Evolutionary conservation across 2,797 vertebrate species (phyloP), one percentile per base, ranked within the genome.

Genomic region (Huso huso): DNA sequence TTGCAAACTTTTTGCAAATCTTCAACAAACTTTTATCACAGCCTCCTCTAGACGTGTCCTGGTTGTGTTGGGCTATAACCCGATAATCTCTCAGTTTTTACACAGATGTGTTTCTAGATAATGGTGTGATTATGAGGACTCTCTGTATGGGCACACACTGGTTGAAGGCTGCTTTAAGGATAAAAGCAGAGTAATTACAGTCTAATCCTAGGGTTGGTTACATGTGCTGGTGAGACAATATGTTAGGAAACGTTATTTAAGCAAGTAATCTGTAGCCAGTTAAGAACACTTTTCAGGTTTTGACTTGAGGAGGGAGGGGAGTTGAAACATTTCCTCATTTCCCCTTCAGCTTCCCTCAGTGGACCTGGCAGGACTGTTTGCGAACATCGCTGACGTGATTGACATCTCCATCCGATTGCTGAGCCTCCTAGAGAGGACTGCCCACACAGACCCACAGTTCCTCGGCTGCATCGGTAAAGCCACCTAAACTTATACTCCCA

Each of bases 331-430:
- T 51, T 49, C 48, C 3, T 9, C 1, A 50, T 6, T 57, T 67
- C 70, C 66, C 72, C 10, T 81, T 49, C 74, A 97, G 95, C 87
- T 95, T 71, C 91, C 91, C 0, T 87, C 82, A 5, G 74, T 80
- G 53, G 88, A 95, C 78, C 82, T 97, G 83, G 89, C 93, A 73
- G 82, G 88, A 72, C 89, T 97, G 79, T 98, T 97, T 71, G 91
- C 92, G 61, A 85, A 94, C 83, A 85, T 90, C 0, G 89, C 95
- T 0, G 93, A 93, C 7, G 87, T 99, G 79, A 89, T 95, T 6
- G 71, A 83, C 0, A 85, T 95, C 61, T 95, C 93, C 1, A 76
- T 75, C 53, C 84, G 81, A 12, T 85, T 99, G 52, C 88, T 97
- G 76, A 86, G 82, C 64, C 80, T 82, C 37, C 76, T 98, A 62